A percentile compares a stretch with the other conserved stretches of the same genome.
Evolutionary conservation across 2,888 invertebrate genomes (phyloP).

Genomic region (Mesorhabditis sp.): DNA sequence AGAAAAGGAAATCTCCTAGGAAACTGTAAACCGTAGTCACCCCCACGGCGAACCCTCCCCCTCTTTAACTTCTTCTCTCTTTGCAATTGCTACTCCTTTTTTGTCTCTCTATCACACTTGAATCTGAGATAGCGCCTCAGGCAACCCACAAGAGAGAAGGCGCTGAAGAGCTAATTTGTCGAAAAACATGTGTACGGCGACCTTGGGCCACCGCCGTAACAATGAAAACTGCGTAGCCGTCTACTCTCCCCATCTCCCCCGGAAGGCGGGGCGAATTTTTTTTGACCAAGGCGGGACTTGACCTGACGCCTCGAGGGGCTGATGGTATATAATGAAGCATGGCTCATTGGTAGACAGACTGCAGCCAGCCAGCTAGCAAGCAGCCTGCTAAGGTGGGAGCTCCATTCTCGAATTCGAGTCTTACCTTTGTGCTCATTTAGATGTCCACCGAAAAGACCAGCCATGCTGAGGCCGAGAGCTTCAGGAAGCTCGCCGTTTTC

Average conservation of each 20-base stretch:
- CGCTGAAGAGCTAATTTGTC: no score
- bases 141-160: no score
- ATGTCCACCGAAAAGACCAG: constrained; percentile 29
- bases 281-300: constrained; percentile 6
- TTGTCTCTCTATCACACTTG: no score
- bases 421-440: background rate
- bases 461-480: constrained; percentile 37
- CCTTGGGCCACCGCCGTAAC: no score
- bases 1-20: no score
- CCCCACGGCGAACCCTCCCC: no score
- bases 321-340: background rate
- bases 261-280: background rate
- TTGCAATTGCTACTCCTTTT: no score
- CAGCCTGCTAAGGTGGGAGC: constrained; percentile 5
- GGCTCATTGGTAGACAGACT: background rate
- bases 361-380: constrained; percentile 5
- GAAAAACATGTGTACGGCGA: no score
- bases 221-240: background rate
- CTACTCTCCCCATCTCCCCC: background rate
- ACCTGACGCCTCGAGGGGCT: background rate
- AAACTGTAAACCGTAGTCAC: no score
- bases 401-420: background rate
- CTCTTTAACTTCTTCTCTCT: no score
- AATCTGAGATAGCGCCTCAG: no score
- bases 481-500: constrained; percentile 43